Evolutionary conservation across 2,113 vertebrate species (phyloP), one percentile per base, ranked within the genome.

Genomic region (Syngnathus typhle): DNA sequence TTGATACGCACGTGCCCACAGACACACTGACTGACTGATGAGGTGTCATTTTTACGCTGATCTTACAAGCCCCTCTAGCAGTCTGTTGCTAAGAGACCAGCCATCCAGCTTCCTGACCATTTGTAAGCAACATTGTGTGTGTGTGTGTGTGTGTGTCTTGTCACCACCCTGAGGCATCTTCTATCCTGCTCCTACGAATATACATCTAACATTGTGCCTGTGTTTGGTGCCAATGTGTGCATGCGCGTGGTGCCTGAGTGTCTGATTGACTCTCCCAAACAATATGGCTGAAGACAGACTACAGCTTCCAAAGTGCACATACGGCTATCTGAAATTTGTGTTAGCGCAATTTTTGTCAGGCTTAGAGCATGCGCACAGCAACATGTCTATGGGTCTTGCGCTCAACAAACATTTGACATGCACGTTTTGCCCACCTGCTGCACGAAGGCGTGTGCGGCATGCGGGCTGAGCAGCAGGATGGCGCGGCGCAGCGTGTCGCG

Each of bases 391-490:
- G 6, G 16, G 3, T 32, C 27, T 32, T 32, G 27, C 27, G 27
- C 27, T 32, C 27, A 32, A 32, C 27, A 32, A 32, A 32, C 27
- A 32, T 32, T 32, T 32, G 27, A 32, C 27, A 32, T 32, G 27
- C 27, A 32, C 3, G 2, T 32, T 32, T 15, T 58, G 6, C 16
- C 2, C 7, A 98, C 96, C 96, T 98, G 95, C 5, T 93, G 94
- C 85, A 99, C 96, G 83, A 99, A 98, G 2, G 92, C 90, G 76
- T 97, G 95, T 0, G 96, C 96, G 67, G 95, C 94, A 16, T 91
- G 90, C 0, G 96, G 96, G 74, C 95, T 98, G 36, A 99, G 92
- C 67, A 98, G 92, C 58, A 99, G 87, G 72, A 99, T 93, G 44
- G 96, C 96, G 1, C 96, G 86, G 2, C 96, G 85, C 52, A 99